Percentiles rank a stretch among this genome's conserved stretches.
These are phyloP conservation scores for Xestia rhomboidea DNA, from an alignment of 2,888 invertebrate species.

Conservation along the genomic window DNA sequence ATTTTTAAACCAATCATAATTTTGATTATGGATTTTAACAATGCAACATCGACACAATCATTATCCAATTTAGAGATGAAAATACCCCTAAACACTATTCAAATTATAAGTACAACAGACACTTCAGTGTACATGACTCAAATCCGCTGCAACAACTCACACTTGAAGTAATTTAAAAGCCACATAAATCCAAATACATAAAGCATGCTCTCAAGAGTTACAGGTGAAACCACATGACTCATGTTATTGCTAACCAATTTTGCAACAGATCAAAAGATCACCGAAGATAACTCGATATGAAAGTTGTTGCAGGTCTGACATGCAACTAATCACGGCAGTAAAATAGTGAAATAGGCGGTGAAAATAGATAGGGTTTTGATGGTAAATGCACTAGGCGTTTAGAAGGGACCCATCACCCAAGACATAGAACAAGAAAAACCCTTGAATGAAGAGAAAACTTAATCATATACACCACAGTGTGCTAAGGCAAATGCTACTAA, in stretches of 20 bases:
- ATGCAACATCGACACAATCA: background rate
- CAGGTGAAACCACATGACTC: conserved; percentile 57
- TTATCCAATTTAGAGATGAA: background rate
- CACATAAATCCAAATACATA: conserved; percentile 54
- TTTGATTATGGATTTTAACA: background rate
- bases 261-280: conserved; percentile 60
- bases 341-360: conserved; percentile 31
- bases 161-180: conserved; percentile 49
- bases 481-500: conserved; percentile 15
- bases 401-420: conserved; percentile 21
- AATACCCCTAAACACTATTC: background rate
- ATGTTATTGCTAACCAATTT: conserved; percentile 60
- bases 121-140: conserved; percentile 22
- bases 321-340: conserved; percentile 42
- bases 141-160: conserved; percentile 26
- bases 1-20: background rate
- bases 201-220: conserved; percentile 39
- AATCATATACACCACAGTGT: conserved; percentile 2
- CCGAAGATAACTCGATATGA: conserved; percentile 59
- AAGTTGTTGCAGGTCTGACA: conserved; percentile 50
- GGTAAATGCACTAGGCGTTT: conserved; percentile 19
- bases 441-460: conserved; percentile 39
- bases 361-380: conserved; percentile 44
- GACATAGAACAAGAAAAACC: conserved; percentile 8
- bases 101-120: background rate